phyloP scores from a whole-genome alignment of 2,797 vertebrate species.

The Enteromius afrohamiltoni region DNA sequence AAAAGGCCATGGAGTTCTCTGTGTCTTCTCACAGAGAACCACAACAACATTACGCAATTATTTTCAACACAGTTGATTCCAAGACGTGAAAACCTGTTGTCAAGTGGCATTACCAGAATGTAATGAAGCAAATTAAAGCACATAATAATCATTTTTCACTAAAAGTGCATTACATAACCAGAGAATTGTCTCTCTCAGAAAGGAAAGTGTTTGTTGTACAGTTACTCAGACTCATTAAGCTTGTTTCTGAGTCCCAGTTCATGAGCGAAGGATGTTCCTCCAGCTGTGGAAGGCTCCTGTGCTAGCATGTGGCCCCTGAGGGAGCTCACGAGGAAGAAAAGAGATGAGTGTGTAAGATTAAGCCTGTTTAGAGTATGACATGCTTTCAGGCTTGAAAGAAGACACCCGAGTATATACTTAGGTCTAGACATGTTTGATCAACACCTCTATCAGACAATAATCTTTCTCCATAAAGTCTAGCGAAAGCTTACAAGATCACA shows the following conservation, averaged over 20 bases:
- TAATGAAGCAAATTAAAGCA: slow-evolving; percentile 5
- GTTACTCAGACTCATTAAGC: slow-evolving; percentile 14
- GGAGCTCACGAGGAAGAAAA: slow-evolving; percentile 74
- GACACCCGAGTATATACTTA: slow-evolving; percentile 72
- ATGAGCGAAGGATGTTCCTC: slow-evolving; percentile 12
- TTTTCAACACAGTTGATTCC: background rate
- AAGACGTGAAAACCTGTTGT: background rate
- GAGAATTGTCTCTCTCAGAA: background rate
- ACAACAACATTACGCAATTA: slow-evolving; percentile 1
- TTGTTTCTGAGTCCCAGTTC: slow-evolving; percentile 4
- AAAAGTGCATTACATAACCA: background rate
- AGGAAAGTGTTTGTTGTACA: background rate
- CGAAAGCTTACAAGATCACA: slow-evolving; percentile 42
- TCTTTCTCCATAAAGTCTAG: slow-evolving; percentile 47
- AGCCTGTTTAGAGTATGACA: slow-evolving; percentile 75
- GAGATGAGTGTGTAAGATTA: slow-evolving; percentile 75
- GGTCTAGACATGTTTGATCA: slow-evolving; percentile 73
- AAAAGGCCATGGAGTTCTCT: slow-evolving; percentile 18
- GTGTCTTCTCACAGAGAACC: background rate
- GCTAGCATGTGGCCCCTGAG: slow-evolving; percentile 77
- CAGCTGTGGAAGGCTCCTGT: slow-evolving; percentile 64
- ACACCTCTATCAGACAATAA: slow-evolving; percentile 59
- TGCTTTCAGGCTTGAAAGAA: slow-evolving; percentile 73
- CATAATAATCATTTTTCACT: background rate
- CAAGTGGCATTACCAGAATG: background rate